Evolutionary conservation across 1,140 invertebrate species (phyloP), one percentile per base, ranked within the genome.

Genomic region (Fopius arisanus): DNA sequence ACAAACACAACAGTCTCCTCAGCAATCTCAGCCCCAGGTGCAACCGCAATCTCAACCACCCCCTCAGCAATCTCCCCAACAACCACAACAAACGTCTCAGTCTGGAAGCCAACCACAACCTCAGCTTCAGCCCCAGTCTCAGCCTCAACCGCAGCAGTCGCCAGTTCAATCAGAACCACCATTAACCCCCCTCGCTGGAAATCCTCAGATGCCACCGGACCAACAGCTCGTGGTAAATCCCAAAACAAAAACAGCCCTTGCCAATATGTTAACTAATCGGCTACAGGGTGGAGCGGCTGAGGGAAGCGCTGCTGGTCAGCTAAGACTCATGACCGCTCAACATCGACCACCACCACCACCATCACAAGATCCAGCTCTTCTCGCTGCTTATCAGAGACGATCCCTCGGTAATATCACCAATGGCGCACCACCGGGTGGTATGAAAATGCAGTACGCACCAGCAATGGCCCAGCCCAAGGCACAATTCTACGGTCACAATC

Each of bases 181-280:
- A 37, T 81, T 81, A 73, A 83, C 76, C 37, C 76, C 75, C 23
- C 80, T 79, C 75, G 85, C 79, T 67, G 87, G 78, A 73, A 90
- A 82, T 41, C 75, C 82, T 21, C 85, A 86, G 26, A 84, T 88
- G 70, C 80, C 82, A n/a, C 79, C 82, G 70, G 89, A 88, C 79
- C 88, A 87, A 69, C 88, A 90, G 40, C 80, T 92, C 26, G 88
- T 93, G n/a, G 94, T 97, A 33, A 96, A 96, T 82, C 91, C 95
- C 0, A 97, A 97, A 86, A 97, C 97, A 5, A 98, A 98, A 90
- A 98, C 96, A 0, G 97, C 97, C 0, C 87, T 99, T 21, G 96
- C 97, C 6, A 97, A 97, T 86, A 96, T 98, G 93, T 88, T 98
- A 62, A 98, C 93, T 78, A 97, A 93, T 82, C 91, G 96, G 51